These are phyloP conservation scores for Drosophila paulistorum DNA, from an alignment of 1,140 invertebrate genomes.

Conservation along the genomic window DNA sequence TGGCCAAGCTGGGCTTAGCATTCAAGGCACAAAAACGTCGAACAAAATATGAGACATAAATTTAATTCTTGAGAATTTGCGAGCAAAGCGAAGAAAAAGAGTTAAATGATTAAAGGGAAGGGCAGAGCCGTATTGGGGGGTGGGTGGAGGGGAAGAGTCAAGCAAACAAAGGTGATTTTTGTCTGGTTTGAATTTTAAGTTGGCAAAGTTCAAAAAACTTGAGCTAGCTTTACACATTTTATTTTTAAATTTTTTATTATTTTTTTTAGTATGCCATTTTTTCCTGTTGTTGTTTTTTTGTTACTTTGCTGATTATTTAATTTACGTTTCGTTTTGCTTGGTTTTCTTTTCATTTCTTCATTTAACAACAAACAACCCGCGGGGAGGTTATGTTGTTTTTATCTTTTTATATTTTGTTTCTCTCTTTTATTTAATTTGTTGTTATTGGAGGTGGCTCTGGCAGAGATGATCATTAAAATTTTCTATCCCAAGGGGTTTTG, in stretches of 20 bases:
- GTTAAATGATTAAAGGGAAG: background rate
- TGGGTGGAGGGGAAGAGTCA: slow-evolving; percentile 15
- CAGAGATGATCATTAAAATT: slow-evolving; percentile 35
- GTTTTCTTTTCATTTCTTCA: slow-evolving; percentile 4
- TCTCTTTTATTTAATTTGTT: background rate
- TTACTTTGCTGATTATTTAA: slow-evolving; percentile 50
- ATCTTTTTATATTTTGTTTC: background rate
- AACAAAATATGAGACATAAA: slow-evolving; percentile 48
- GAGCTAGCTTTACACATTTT: slow-evolving; percentile 7
- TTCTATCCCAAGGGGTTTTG: slow-evolving; percentile 16
- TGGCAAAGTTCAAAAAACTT: slow-evolving; percentile 53
- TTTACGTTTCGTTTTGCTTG: slow-evolving; percentile 27
- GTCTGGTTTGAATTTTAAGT: slow-evolving; percentile 52
- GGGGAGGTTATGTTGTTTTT: background rate
- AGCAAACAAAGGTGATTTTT: slow-evolving; percentile 36
- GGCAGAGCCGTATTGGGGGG: background rate
- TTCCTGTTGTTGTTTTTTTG: background rate
- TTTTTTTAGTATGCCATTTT: background rate
- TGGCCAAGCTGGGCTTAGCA: slow-evolving; percentile 16
- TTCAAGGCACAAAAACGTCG: slow-evolving; percentile 16
- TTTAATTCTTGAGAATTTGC: slow-evolving; percentile 23
- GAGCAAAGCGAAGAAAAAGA: slow-evolving; percentile 18
- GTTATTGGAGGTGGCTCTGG: background rate
- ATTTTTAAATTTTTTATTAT: background rate
- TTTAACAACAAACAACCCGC: slow-evolving; percentile 15